phyloP scores from a whole-genome alignment of 2,888 invertebrate species.

The Cantharis flavilabris region DNA sequence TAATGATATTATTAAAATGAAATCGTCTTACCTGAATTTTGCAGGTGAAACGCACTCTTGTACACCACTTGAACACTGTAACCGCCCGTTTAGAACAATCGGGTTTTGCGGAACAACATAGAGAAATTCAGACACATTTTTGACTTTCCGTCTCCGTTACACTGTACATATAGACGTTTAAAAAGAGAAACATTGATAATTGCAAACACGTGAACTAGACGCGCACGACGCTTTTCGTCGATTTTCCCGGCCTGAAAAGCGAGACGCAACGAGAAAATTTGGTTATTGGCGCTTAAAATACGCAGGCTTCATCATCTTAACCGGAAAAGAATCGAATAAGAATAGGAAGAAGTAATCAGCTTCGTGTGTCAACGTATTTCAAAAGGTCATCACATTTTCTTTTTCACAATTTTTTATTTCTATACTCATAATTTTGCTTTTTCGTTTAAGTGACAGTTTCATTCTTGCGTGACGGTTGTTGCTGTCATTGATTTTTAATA shows the following conservation, averaged over 20 bases:
- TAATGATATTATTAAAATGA: neutral
- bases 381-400: neutral
- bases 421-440: neutral
- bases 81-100: conserved; percentile 25
- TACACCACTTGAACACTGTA: conserved; percentile 27
- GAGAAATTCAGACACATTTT: conserved; percentile 22
- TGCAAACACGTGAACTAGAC: conserved; percentile 20
- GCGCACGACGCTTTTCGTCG: conserved; percentile 21
- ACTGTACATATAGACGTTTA: conserved; percentile 10
- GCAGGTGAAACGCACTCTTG: conserved; percentile 29
- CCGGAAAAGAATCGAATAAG: conserved; percentile 11
- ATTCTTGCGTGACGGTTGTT: neutral
- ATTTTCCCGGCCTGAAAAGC: conserved; percentile 27
- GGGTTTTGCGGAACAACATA: conserved; percentile 19
- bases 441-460: neutral
- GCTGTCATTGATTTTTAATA: neutral
- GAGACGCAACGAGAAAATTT: conserved; percentile 24
- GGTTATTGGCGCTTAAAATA: conserved; percentile 13
- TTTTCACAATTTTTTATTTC: neutral
- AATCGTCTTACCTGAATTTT: conserved; percentile 21
- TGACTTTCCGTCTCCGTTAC: conserved; percentile 22
- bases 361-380: neutral
- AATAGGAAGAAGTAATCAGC: neutral
- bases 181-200: conserved; percentile 27
- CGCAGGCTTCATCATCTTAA: conserved; percentile 17